Evolutionary conservation across 2,797 vertebrate species (phyloP).

Genomic region (Taenioides sp.): DNA sequence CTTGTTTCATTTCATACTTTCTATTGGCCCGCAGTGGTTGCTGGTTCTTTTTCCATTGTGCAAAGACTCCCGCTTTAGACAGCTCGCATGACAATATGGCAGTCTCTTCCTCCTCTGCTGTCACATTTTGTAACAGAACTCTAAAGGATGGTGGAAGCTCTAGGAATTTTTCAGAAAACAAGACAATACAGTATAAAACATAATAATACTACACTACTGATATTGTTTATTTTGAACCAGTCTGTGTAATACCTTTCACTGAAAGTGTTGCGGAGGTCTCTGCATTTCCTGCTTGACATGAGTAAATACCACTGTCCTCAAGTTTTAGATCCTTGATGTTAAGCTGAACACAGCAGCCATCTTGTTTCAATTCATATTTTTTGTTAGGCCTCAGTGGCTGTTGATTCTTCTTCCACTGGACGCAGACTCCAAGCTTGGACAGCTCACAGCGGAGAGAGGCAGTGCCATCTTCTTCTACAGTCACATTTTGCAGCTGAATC

Average conservation of each 20-base stretch:
- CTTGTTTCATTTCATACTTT: constrained; percentile 80
- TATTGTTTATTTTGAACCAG: not conserved
- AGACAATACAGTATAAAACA: not conserved
- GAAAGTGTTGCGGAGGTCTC: constrained; percentile 51
- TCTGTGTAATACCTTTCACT: constrained; percentile 48
- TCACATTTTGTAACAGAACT: constrained; percentile 77
- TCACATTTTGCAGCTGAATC: constrained; percentile 45
- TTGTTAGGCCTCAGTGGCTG: constrained; percentile 73
- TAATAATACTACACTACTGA: not conserved
- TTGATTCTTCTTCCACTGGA: constrained; percentile 81
- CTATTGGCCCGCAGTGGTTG: constrained; percentile 75
- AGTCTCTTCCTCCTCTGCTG: constrained; percentile 78
- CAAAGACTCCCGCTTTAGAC: constrained; percentile 73
- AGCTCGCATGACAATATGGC: constrained; percentile 81
- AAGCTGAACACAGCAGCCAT: constrained; percentile 72
- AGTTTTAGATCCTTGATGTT: constrained; percentile 75
- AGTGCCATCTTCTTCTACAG: constrained; percentile 56
- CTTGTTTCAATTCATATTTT: constrained; percentile 78
- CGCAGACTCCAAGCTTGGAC: constrained; percentile 69
- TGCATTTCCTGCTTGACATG: constrained; percentile 66
- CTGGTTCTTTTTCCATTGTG: constrained; percentile 84
- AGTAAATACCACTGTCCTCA: constrained; percentile 82
- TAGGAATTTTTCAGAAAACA: constrained; percentile 10
- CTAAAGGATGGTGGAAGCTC: constrained; percentile 81
- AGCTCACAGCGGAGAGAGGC: constrained; percentile 70